These are phyloP conservation scores for Drosophila cracens DNA, from an alignment of 2,888 invertebrate species.

Conservation along the genomic window DNA sequence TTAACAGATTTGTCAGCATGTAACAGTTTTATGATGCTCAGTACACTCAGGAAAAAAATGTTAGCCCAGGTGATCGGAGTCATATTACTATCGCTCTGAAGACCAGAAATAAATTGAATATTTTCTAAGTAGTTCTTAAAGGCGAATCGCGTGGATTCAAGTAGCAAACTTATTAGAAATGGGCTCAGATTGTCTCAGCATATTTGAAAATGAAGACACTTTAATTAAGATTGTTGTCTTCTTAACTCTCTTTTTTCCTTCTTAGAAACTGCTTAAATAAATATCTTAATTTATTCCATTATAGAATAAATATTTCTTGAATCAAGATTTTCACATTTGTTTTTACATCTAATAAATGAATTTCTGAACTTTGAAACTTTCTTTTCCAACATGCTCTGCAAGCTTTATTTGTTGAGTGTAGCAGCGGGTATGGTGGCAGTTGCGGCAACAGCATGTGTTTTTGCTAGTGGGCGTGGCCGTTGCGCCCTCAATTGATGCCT, in stretches of 20 bases:
- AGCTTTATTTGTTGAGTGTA: background rate
- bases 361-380: background rate
- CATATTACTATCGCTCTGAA: background rate
- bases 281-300: background rate
- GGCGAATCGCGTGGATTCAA: background rate
- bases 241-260: background rate
- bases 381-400: too few species aligned
- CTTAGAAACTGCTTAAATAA: background rate
- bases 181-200: background rate
- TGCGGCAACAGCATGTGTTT: slow-evolving; percentile 3
- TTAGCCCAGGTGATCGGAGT: background rate
- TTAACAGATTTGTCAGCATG: slow-evolving; percentile 83
- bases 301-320: background rate
- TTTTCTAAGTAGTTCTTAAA: too few species aligned
- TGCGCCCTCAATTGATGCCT: slow-evolving; percentile 39
- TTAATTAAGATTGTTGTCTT: background rate
- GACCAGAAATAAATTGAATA: background rate
- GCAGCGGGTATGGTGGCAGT: slow-evolving; percentile 12
- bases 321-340: background rate
- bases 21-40: slow-evolving; percentile 75
- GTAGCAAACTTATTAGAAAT: background rate
- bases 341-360: background rate
- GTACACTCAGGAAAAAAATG: background rate
- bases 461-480: slow-evolving; percentile 43
- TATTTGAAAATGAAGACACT: background rate